Conservation (phyloP, 2,113 vertebrate genomes). For the Eonycteris spelaea region DNA sequence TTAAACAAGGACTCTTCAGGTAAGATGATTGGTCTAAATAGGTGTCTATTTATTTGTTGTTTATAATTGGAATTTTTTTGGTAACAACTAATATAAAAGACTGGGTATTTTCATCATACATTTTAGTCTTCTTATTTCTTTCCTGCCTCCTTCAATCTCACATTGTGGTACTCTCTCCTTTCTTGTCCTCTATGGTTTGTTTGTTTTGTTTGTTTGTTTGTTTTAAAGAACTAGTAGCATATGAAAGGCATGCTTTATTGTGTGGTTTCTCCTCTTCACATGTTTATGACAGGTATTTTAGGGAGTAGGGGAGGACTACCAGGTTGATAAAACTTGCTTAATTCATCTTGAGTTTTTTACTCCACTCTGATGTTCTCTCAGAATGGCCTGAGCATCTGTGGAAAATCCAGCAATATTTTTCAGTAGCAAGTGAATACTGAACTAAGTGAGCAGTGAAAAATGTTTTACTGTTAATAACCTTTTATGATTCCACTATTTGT, state of each 20-base stretch:
- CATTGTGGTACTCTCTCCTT: neutral
- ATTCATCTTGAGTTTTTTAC: neutral
- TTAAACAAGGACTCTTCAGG: slow-evolving; percentile 98
- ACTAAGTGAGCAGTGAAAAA: slow-evolving; percentile 12
- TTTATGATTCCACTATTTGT: neutral
- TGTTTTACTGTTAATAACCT: neutral
- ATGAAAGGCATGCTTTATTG: neutral
- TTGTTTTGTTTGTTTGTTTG: neutral
- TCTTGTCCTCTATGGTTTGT: neutral
- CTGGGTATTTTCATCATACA: neutral
- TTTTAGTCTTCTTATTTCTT: slow-evolving; percentile 5
- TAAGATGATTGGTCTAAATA: slow-evolving; percentile 68
- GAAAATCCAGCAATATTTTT: neutral
- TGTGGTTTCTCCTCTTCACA: neutral
- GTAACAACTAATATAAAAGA: neutral
- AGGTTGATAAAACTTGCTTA: neutral
- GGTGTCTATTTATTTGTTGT: neutral
- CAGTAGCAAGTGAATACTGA: slow-evolving; percentile 10
- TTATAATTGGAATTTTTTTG: neutral
- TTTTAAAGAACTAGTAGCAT: neutral
- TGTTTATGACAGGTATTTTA: neutral
- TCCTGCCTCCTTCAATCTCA: neutral
- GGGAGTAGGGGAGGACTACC: neutral
- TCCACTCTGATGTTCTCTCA: neutral
- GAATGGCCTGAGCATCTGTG: neutral